A percentile compares a stretch with the other conserved stretches of the same genome.
These are phyloP conservation scores for Phengaris arion DNA, from an alignment of 2,888 invertebrate genomes.

Conservation along the genomic window DNA sequence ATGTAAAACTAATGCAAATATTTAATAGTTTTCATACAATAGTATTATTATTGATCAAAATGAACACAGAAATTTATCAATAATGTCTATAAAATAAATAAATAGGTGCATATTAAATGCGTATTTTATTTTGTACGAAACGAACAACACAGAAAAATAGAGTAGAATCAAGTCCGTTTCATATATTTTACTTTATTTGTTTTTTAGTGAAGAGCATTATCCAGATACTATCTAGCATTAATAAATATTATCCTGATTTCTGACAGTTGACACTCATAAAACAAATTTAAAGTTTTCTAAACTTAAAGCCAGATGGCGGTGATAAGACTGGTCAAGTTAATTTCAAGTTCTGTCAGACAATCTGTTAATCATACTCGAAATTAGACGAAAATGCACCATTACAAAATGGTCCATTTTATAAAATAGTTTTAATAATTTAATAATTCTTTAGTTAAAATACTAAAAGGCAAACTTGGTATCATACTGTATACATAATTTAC, in stretches of 20 bases:
- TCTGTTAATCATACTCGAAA: neutral
- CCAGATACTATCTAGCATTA: no score
- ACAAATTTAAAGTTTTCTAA: no score
- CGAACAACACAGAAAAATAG: neutral
- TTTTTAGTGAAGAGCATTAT: no score
- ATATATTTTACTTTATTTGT: no score
- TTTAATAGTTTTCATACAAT: neutral
- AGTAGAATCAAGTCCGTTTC: no score
- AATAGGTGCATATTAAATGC: neutral
- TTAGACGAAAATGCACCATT: neutral
- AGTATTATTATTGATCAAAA: neutral
- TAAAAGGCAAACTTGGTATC: slow-evolving; percentile 6
- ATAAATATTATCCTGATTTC: no score
- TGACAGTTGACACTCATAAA: no score
- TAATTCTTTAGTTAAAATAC: neutral
- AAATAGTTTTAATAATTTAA: neutral
- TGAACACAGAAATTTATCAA: neutral
- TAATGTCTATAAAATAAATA: neutral
- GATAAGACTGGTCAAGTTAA: no score
- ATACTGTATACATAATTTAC: neutral
- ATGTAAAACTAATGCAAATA: neutral
- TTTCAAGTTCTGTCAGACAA: neutral
- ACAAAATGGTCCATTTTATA: neutral
- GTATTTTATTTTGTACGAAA: neutral
- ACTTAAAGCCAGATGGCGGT: no score